Evolutionary conservation across 2,888 invertebrate genomes (phyloP), one percentile per base, ranked within the genome.

Genomic region (Meghimatium bilineatum): DNA sequence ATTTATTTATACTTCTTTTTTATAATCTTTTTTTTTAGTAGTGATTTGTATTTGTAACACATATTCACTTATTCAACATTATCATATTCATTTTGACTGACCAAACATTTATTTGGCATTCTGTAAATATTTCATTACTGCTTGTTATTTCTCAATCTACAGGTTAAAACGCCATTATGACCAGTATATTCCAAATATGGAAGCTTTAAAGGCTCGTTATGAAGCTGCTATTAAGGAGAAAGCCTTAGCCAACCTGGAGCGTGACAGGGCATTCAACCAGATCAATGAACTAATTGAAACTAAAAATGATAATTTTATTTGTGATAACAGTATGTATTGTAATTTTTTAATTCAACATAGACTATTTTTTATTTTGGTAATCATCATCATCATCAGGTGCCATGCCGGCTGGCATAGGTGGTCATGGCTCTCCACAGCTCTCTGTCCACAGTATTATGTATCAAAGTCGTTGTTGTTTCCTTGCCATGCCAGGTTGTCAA

Each of bases 171-270:
- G 90, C 29, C 94, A 94, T 87, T 93, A 93, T 85, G 86, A 89
- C 12, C 90, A 92, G 69, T 93, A 93, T 86, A 93, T 93, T 83
- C 94, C 94, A 10, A 92, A 92, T 14, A 87, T 94, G 49, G 90
- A 92, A 79, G 91, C 93, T 80, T 88, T 94, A 83, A 93, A 93
- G 87, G 89, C 89, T 82, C 93, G 93, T 85, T 94, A 94, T 87
- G 93, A 94, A 86, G 89, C 91, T 0, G 93, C 93, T 14, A 93
- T 94, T 92, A 93, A 92, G 86, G 93, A 94, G 88, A 94, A 94
- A 86, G 93, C 93, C 93, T 84, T 94, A 85, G 92, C 93, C 12
- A 91, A 92, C 80, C 88, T 94, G 83, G 93, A 94, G 88, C 86
- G 92, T 56, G 94, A 94, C 86, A 88, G 93, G 38, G 92, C 92